Percentiles rank a stretch among this genome's conserved stretches.
Evolutionary conservation across 2,888 invertebrate genomes (phyloP).

Genomic region (Chromoteleia sp.): DNA sequence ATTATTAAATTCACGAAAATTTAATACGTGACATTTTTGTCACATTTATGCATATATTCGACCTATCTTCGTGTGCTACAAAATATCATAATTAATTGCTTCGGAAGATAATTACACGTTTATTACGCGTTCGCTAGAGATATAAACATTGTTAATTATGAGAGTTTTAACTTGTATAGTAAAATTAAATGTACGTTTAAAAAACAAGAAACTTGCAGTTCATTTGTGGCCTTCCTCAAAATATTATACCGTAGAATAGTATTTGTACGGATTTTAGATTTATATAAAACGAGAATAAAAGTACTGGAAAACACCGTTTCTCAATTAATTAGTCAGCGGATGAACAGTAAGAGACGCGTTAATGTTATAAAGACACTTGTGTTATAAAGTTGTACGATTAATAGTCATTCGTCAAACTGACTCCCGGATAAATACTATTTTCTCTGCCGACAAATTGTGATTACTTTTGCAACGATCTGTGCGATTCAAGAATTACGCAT

Average conservation of each 20-base stretch:
- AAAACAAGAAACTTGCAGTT: no score
- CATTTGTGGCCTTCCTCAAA: no score
- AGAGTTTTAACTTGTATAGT: no score
- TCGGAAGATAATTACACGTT: no score
- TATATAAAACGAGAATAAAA: not conserved
- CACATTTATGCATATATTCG: no score
- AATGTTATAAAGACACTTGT: constrained; percentile 29
- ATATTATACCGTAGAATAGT: not conserved
- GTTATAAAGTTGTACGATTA: constrained; percentile 68
- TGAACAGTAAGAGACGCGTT: constrained; percentile 25
- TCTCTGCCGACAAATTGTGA: constrained; percentile 16
- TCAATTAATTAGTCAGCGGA: constrained; percentile 25
- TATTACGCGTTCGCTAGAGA: no score
- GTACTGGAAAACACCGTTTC: constrained; percentile 2
- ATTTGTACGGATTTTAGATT: not conserved
- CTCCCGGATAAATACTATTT: constrained; percentile 13
- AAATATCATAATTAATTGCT: no score
- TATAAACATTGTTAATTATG: no score
- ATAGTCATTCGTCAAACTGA: constrained; percentile 28
- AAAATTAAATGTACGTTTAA: no score
- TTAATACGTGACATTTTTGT: no score
- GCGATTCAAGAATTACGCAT: constrained; percentile 10
- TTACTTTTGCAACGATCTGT: not conserved
- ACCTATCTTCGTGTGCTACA: no score
- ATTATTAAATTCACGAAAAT: no score